Evolutionary conservation across 2,113 vertebrate species (phyloP), one percentile per base, ranked within the genome.

Genomic region (Engystomops pustulosus): DNA sequence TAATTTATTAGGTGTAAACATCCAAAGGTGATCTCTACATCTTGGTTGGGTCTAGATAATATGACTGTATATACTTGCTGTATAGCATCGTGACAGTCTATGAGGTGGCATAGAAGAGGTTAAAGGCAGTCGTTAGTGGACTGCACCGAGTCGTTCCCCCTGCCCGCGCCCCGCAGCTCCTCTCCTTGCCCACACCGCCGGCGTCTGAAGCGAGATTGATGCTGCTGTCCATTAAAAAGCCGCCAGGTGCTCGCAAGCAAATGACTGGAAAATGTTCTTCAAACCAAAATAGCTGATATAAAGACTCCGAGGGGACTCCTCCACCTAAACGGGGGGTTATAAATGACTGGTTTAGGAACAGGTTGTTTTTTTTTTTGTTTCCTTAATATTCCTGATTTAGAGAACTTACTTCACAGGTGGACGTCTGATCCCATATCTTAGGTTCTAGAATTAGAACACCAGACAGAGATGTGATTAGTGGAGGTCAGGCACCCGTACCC

Each of bases 231-330:
- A 75, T 75, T 75, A 65, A 75, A 67, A 45, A 83, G 36, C 81
- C 71, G 70, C 81, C 81, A 83, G 81, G 81, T 83, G 81, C 71
- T 83, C 65, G 80, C 68, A 71, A 81, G 79, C 65, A 83, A 83
- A 83, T 75, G 70, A 83, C 71, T 84, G 58, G 81, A 84, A 84
- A 84, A 77, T 76, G 55, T 84, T 76, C 81, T 75, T 25, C 34
- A 49, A 75, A 83, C 81, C 41, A 83, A 76, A 83, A 83, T 83
- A 83, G 81, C 81, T 34, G 65, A 75, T 36, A 60, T 83, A 83
- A 74, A 60, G 70, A 75, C 81, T 32, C 81, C 70, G 18, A 75
- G 23, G 81, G 70, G 81, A 83, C 81, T 6, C 69, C 65, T 65
- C 25, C 23, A 51, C 65, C 69, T 27, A 83, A 83, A 74, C 58